Evolutionary conservation across 2,888 invertebrate species (phyloP).

Genomic region (Unio pictorum): DNA sequence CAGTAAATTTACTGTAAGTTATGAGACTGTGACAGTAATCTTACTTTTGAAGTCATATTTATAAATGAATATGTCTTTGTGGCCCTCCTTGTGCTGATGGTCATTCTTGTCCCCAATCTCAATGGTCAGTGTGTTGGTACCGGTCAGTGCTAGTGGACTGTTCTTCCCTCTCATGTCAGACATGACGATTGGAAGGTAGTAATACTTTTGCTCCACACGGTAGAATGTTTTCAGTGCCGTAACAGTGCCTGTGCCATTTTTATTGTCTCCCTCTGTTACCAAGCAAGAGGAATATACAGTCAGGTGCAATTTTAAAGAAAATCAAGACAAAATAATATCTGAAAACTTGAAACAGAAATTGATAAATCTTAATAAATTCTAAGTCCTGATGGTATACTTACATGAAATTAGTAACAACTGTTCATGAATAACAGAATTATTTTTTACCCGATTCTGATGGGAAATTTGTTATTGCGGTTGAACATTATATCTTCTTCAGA

Average conservation of each 20-base stretch:
- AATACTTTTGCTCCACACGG: slow-evolving; percentile 95
- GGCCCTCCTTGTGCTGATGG: slow-evolving; percentile 98
- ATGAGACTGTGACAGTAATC: slow-evolving; percentile 55
- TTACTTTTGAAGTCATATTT: slow-evolving; percentile 85
- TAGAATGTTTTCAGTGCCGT: slow-evolving; percentile 93
- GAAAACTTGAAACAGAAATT: slow-evolving; percentile 1
- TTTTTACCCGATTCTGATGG: too few relatives aligned
- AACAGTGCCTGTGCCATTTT: slow-evolving; percentile 95
- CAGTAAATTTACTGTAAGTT: too few relatives aligned
- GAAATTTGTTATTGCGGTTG: too few relatives aligned
- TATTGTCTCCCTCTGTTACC: slow-evolving; percentile 48
- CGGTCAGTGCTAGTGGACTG: slow-evolving; percentile 87
- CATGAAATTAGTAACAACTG: too few relatives aligned
- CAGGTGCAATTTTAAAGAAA: neutral
- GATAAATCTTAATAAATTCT: neutral
- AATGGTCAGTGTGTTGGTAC: slow-evolving; percentile 94
- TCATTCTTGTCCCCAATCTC: slow-evolving; percentile 98
- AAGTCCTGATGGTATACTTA: too few relatives aligned
- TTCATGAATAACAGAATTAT: too few relatives aligned
- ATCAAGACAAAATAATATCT: neutral
- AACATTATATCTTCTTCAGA: too few relatives aligned
- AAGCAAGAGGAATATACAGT: neutral
- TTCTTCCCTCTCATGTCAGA: slow-evolving; percentile 89
- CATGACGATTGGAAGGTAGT: slow-evolving; percentile 96
- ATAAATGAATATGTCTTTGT: slow-evolving; percentile 96